phyloP scores from a whole-genome alignment of 2,888 invertebrate species.

The Sycophila texana region DNA sequence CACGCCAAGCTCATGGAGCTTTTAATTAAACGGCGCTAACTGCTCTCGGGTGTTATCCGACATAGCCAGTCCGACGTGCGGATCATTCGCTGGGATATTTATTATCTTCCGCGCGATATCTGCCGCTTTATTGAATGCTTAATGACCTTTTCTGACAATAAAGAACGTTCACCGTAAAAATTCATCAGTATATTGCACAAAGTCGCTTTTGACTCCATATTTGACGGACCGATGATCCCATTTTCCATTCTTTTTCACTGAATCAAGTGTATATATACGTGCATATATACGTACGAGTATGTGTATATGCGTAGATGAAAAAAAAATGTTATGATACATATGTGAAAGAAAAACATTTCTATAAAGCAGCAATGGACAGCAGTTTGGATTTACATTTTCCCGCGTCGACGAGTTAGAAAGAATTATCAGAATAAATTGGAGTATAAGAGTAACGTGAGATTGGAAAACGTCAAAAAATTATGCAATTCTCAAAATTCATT shows the following conservation, averaged over 20 bases:
- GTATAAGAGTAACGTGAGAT: too few species aligned
- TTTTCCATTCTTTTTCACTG: background rate
- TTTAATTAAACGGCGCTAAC: conserved; percentile 33
- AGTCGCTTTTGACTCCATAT: conserved; percentile 25
- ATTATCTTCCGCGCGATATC: background rate
- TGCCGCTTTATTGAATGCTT: background rate
- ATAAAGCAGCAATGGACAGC: too few species aligned
- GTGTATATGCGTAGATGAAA: too few species aligned
- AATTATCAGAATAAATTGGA: too few species aligned
- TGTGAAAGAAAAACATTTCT: too few species aligned
- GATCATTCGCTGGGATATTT: conserved; percentile 19
- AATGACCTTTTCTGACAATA: conserved; percentile 38
- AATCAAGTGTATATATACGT: too few species aligned
- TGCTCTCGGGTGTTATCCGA: background rate
- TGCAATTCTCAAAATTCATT: too few species aligned
- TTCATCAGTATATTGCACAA: conserved; percentile 31
- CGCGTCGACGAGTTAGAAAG: too few species aligned
- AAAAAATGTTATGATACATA: too few species aligned
- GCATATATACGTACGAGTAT: too few species aligned
- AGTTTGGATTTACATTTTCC: too few species aligned
- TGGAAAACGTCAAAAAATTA: too few species aligned
- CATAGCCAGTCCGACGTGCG: conserved; percentile 1
- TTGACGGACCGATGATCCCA: conserved; percentile 17
- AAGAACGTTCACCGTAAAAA: conserved; percentile 22
- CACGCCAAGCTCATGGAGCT: background rate